phyloP scores from a whole-genome alignment of 1,140 invertebrate genomes.

The Hylaeus volcanicus region DNA sequence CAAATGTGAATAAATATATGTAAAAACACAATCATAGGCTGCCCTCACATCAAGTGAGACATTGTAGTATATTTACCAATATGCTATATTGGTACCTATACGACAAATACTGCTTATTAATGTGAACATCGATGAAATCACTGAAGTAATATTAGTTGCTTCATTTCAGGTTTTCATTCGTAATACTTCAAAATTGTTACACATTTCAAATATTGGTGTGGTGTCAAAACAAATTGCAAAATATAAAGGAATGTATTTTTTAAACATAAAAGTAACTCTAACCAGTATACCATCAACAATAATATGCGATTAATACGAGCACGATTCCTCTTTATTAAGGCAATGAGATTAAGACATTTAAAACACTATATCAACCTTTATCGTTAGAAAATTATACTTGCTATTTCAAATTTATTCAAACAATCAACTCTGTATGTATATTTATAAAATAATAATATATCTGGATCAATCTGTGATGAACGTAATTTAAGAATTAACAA shows the following conservation, averaged over 20 bases:
- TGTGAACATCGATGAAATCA: slow-evolving; percentile 24
- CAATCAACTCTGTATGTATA: background rate
- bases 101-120: background rate
- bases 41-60: background rate
- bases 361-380: slow-evolving; percentile 27
- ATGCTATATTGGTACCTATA: slow-evolving; percentile 21
- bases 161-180: slow-evolving; percentile 32
- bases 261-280: slow-evolving; percentile 55
- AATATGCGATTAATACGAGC: slow-evolving; percentile 48
- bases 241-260: slow-evolving; percentile 64
- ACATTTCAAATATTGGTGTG: slow-evolving; percentile 54
- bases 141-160: slow-evolving; percentile 19
- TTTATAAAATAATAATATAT: slow-evolving; percentile 20
- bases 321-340: slow-evolving; percentile 53
- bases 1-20: slow-evolving; percentile 27
- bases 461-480: background rate
- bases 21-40: slow-evolving; percentile 14
- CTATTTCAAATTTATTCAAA: slow-evolving; percentile 18
- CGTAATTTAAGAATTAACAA: slow-evolving; percentile 30
- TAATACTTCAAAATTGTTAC: slow-evolving; percentile 64
- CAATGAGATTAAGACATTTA: slow-evolving; percentile 30
- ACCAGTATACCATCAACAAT: slow-evolving; percentile 44
- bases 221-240: slow-evolving; percentile 58
- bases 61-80: slow-evolving; percentile 22
- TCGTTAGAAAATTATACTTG: slow-evolving; percentile 12